phyloP scores from a whole-genome alignment of 2,888 invertebrate species.

The Drosophila mulleri region DNA sequence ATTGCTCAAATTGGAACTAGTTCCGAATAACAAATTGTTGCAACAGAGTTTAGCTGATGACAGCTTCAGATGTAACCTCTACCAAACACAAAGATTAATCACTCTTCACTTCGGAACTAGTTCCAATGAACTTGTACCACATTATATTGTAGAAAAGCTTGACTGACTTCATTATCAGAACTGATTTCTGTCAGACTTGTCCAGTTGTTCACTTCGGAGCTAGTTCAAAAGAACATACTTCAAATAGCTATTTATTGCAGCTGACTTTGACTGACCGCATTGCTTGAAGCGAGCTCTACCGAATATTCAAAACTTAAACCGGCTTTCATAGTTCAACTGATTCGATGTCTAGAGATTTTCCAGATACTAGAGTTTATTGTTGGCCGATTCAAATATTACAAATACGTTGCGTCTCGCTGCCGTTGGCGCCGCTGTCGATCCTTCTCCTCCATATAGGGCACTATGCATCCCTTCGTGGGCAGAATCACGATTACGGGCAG shows the following conservation, averaged over 20 bases:
- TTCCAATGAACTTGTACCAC: background rate
- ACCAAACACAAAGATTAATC: background rate
- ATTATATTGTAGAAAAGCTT: background rate
- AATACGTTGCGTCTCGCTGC: conserved; percentile 40
- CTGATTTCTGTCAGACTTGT: background rate
- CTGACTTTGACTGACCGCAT: too few species aligned
- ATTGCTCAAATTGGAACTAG: background rate
- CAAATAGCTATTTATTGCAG: too few species aligned
- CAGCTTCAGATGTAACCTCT: accelerated
- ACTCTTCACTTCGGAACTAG: background rate
- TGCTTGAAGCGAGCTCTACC: too few species aligned
- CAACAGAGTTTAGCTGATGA: too few species aligned
- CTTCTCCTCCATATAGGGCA: conserved; percentile 57
- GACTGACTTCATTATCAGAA: background rate
- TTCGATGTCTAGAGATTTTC: background rate
- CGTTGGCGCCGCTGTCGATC: conserved; percentile 47
- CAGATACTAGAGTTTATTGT: conserved; percentile 28
- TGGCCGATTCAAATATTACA: background rate
- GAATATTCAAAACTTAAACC: too few species aligned
- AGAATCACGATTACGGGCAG: conserved; percentile 53
- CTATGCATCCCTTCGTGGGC: conserved; percentile 49
- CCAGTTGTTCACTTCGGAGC: background rate
- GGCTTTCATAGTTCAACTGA: background rate
- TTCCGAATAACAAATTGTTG: background rate
- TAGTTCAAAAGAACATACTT: background rate